Evolutionary conservation across 1,140 invertebrate genomes (phyloP).

Genomic region (Idris sp.): DNA sequence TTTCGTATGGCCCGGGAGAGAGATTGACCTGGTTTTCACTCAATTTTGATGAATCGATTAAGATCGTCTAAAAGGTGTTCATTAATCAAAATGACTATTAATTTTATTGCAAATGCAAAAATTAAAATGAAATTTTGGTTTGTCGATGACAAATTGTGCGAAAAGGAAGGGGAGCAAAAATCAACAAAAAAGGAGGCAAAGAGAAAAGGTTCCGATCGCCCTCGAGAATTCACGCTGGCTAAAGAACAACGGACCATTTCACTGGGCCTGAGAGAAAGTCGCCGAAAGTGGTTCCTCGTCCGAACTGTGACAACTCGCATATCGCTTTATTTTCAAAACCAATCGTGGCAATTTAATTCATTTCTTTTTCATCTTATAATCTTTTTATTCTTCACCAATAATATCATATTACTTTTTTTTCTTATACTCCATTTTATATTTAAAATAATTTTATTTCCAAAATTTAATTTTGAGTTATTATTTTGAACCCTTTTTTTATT

Average conservation of each 20-base stretch:
- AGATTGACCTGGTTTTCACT: constrained; percentile 48
- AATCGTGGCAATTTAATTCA: constrained; percentile 45
- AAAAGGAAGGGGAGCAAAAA: constrained; percentile 19
- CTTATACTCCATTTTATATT: too few relatives aligned
- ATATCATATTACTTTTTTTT: too few relatives aligned
- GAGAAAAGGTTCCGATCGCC: constrained; percentile 39
- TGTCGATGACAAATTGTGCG: constrained; percentile 24
- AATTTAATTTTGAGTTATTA: too few relatives aligned
- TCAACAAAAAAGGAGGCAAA: constrained; percentile 45
- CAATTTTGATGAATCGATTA: constrained; percentile 36
- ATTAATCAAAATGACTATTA: constrained; percentile 23
- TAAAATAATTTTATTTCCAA: too few relatives aligned
- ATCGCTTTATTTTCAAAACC: constrained; percentile 37
- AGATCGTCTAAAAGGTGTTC: constrained; percentile 10
- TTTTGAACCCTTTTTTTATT: too few relatives aligned
- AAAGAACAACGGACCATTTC: constrained; percentile 52
- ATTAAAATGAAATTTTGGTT: too few relatives aligned
- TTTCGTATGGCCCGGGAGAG: constrained; percentile 17
- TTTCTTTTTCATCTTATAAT: constrained; percentile 18
- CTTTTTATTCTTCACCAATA: constrained; percentile 3
- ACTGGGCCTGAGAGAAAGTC: constrained; percentile 58
- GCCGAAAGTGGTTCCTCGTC: constrained; percentile 61
- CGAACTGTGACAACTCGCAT: constrained; percentile 35
- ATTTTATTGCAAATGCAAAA: constrained; percentile 3
- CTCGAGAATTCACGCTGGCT: constrained; percentile 14